Base-by-base conservation (phyloP, 2,888 invertebrate genomes). In the Orthosia gothica region DNA sequence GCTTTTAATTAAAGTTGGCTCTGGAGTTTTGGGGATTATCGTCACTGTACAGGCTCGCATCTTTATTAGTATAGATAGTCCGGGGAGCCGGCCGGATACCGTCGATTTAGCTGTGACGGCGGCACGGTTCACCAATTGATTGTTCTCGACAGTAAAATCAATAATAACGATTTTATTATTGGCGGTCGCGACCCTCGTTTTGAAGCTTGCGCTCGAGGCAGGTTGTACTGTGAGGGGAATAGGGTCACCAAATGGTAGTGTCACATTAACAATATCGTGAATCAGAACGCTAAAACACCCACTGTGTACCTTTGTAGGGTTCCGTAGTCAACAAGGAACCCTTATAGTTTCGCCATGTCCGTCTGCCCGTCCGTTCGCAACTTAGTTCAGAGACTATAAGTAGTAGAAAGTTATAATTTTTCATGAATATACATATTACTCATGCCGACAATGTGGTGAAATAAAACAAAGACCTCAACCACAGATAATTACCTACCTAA, bases 91-190 rank as follows among this genome's bases (percentile, higher is more conserved):
- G 90, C 90, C 95, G 96, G 96, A 96, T 94, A 95, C 93, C 90
- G 91, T 91, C 91, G 93, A 96, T 96, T 96, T 95, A 94, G 91
- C 88, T 89, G 87, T 91, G 91, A 89, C 92, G 90, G 89, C 91
- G 91, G 89, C 90, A 90, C 87, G 90, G 91, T 93, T 86, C 76
- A 92, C 87, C 89, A 92, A 94, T 92, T 93, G 93, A 95, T 95
- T 94, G 93, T 94, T 94, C 94, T 93, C 92, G 91, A 92, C 93
- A 93, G 91, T 92, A 93, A 95, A 95, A 96, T 96, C 95, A 94
- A 96, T 96, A 94, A 89, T 93, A 94, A 94, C 92, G 91, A 93
- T 93, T 94, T 94, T 94, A 92, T 94, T 93, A 93, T 92, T 91
- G 92, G 89, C 86, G 85, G 87, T 86, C 79, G 87, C 87, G 89